phyloP scores from a whole-genome alignment of 2,113 vertebrate species.

The sheep (Ovis aries) region DNA sequence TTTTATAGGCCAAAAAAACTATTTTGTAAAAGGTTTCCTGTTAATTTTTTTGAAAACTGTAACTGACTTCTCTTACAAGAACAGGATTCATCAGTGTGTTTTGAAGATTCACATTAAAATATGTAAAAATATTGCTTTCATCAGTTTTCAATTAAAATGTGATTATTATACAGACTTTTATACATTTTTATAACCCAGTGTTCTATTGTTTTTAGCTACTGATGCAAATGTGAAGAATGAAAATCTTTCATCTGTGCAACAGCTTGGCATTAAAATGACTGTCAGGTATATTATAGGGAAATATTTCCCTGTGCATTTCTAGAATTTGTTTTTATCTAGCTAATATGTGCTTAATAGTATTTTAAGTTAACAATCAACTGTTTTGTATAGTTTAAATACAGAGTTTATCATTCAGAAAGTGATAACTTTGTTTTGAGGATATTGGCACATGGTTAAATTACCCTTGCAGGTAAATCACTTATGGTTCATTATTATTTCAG shows the following conservation, averaged over 20 bases:
- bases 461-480: conserved; percentile 45
- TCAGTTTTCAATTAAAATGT: conserved; percentile 67
- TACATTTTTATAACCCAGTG: conserved; percentile 48
- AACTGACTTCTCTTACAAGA: conserved; percentile 39
- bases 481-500: conserved; percentile 57
- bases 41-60: conserved; percentile 53
- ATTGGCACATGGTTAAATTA: conserved; percentile 58
- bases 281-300: conserved; percentile 80
- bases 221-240: conserved; percentile 75
- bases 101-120: conserved; percentile 41
- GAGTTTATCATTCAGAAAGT: conserved; percentile 62
- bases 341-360: conserved; percentile 53
- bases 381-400: conserved; percentile 62
- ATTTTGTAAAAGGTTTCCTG: conserved; percentile 19
- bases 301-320: conserved; percentile 7
- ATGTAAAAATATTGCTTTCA: conserved; percentile 61
- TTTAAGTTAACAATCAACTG: conserved; percentile 42
- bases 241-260: conserved; percentile 81
- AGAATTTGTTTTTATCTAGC: conserved; percentile 62
- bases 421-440: conserved; percentile 34
- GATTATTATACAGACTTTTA: conserved; percentile 55
- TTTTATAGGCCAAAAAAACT: background rate
- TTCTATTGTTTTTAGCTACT: conserved; percentile 71
- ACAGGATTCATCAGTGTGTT: conserved; percentile 43
- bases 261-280: conserved; percentile 84